phyloP scores from a whole-genome alignment of 2,888 invertebrate genomes.

The Ornithoptera alexandrae region DNA sequence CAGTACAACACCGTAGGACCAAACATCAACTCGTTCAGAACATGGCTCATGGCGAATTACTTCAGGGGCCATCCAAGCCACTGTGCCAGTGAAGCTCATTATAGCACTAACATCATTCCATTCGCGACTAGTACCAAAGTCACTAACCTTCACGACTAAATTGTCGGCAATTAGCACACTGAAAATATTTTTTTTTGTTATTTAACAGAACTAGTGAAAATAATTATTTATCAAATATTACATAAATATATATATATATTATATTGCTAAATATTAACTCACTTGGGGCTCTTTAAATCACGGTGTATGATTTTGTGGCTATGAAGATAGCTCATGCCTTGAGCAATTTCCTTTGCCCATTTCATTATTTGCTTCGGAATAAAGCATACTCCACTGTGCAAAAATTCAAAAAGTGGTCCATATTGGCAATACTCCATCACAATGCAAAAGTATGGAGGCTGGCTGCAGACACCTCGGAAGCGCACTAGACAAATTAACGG shows the following conservation, averaged over 20 bases:
- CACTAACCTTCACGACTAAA: constrained; percentile 95
- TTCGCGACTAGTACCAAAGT: constrained; percentile 97
- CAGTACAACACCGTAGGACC: constrained; percentile 98
- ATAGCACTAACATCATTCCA: constrained; percentile 97
- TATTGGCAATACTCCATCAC: constrained; percentile 99
- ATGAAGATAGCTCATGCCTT: constrained; percentile 98
- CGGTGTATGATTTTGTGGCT: constrained; percentile 97
- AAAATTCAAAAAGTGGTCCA: constrained; percentile 95
- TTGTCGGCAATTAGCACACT: constrained; percentile 92
- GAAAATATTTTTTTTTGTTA: constrained; percentile 31
- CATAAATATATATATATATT: not conserved
- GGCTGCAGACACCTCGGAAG: constrained; percentile 95
- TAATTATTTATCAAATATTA: too few relatives aligned
- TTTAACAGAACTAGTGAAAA: too few relatives aligned
- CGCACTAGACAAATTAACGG: constrained; percentile 47
- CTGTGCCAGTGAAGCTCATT: constrained; percentile 98
- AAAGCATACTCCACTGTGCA: constrained; percentile 90
- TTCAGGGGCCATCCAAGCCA: constrained; percentile 99
- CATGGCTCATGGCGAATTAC: constrained; percentile 97
- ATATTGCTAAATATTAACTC: constrained; percentile 62
- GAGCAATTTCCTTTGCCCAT: constrained; percentile 97
- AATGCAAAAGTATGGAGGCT: constrained; percentile 94
- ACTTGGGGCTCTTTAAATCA: constrained; percentile 99
- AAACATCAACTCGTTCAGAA: constrained; percentile 98
- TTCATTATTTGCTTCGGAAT: constrained; percentile 91